These are phyloP conservation scores for Mareca strepera DNA, from an alignment of 2,797 vertebrate genomes.

Conservation along the genomic window DNA sequence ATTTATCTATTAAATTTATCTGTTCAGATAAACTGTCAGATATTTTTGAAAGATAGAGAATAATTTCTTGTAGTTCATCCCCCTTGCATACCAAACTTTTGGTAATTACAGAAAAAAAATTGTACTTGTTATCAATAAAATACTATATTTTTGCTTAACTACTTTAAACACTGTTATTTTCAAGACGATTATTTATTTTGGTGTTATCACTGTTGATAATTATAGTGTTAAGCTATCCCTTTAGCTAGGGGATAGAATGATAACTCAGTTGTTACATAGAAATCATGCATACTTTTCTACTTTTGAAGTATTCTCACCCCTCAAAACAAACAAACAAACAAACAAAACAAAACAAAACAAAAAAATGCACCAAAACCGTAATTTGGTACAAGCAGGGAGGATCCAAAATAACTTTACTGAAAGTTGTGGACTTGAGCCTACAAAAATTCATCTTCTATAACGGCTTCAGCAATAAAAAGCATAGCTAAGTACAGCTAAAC, in stretches of 20 bases:
- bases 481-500: not conserved
- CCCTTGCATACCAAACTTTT: not conserved
- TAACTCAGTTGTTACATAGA: not conserved
- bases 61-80: not conserved
- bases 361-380: too few species aligned
- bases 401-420: not conserved
- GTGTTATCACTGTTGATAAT: not conserved
- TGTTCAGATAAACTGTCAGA: not conserved
- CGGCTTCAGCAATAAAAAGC: not conserved
- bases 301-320: not conserved
- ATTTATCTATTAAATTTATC: not conserved
- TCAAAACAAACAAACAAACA: not conserved
- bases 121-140: not conserved
- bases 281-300: not conserved
- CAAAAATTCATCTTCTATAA: not conserved
- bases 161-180: not conserved
- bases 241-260: not conserved
- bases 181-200: not conserved
- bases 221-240: not conserved
- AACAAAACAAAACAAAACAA: too few species aligned
- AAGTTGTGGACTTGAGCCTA: not conserved
- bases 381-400: not conserved
- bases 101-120: not conserved
- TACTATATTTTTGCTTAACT: not conserved
- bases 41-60: not conserved